Evolutionary conservation across 2,797 vertebrate species (phyloP).

Genomic region (Uromys caudimaculatus): DNA sequence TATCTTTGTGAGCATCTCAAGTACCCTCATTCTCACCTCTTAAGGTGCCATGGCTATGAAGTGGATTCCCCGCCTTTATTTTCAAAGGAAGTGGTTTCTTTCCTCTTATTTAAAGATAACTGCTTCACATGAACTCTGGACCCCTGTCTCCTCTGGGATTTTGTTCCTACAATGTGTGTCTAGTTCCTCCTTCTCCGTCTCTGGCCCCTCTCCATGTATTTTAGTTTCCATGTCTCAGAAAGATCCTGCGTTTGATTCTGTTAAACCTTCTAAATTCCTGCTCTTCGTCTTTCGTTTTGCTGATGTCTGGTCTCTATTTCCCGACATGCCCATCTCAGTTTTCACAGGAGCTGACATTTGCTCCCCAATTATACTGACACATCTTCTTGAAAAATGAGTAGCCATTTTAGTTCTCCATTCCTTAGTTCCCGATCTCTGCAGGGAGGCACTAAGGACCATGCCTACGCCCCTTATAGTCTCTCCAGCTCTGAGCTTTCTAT

Average conservation of each 20-base stretch:
- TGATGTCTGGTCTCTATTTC: not conserved
- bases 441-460: too few species aligned
- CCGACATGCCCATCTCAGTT: not conserved
- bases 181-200: not conserved
- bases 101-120: slow-evolving; percentile 66
- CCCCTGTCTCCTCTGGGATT: slow-evolving; percentile 19
- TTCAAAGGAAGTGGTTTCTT: slow-evolving; percentile 66
- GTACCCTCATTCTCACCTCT: slow-evolving; percentile 53
- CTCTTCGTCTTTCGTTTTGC: slow-evolving; percentile 13
- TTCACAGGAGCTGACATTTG: slow-evolving; percentile 12
- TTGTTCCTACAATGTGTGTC: slow-evolving; percentile 33
- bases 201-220: not conserved
- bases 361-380: not conserved
- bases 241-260: not conserved
- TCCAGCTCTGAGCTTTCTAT: not conserved
- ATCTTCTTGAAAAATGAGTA: not conserved
- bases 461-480: not conserved
- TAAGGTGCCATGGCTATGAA: slow-evolving; percentile 51
- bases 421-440: not conserved
- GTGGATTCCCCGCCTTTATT: slow-evolving; percentile 7
- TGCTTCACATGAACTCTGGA: slow-evolving; percentile 61
- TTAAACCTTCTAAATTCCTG: not conserved
- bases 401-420: not conserved
- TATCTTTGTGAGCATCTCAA: slow-evolving; percentile 31
- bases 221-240: not conserved